Evolutionary conservation across 2,888 invertebrate genomes (phyloP).

Genomic region (Epinotia ramella): DNA sequence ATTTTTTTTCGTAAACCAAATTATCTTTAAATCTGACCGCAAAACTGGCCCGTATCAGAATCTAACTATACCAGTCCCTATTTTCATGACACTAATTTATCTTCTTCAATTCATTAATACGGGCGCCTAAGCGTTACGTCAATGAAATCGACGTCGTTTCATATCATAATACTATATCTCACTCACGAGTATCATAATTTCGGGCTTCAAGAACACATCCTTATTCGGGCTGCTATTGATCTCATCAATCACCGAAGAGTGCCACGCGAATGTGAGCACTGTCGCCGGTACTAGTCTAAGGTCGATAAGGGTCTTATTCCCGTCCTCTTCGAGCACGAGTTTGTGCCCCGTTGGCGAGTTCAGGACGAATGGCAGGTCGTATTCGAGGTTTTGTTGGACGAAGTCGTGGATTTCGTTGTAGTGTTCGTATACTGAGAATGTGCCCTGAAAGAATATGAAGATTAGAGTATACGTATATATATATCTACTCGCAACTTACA

Average conservation of each 20-base stretch:
- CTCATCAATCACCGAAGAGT: slow-evolving; percentile 80
- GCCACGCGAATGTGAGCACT: slow-evolving; percentile 91
- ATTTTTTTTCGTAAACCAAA: neutral
- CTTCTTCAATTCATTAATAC: neutral
- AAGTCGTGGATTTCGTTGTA: slow-evolving; percentile 90
- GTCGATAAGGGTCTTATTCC: slow-evolving; percentile 90
- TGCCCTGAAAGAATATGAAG: slow-evolving; percentile 87
- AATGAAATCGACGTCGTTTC: neutral
- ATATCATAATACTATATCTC: slow-evolving; percentile 67
- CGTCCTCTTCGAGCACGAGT: slow-evolving; percentile 86
- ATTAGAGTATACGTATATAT: neutral
- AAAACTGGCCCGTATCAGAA: neutral
- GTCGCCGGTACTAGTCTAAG: slow-evolving; percentile 93
- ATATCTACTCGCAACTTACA: no score
- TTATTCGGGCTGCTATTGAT: slow-evolving; percentile 80
- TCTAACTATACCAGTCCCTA: neutral
- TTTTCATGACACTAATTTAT: neutral
- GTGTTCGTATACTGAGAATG: slow-evolving; percentile 94
- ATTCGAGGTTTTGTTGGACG: slow-evolving; percentile 90
- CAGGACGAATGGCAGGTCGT: slow-evolving; percentile 89
- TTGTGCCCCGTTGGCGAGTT: slow-evolving; percentile 88
- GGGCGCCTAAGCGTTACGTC: neutral
- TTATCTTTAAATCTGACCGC: neutral
- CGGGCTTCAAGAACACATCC: slow-evolving; percentile 90
- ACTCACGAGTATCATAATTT: slow-evolving; percentile 89